These are phyloP conservation scores for Craseonycteris thonglongyai DNA, from an alignment of 2,113 vertebrate species.

Conservation along the genomic window DNA sequence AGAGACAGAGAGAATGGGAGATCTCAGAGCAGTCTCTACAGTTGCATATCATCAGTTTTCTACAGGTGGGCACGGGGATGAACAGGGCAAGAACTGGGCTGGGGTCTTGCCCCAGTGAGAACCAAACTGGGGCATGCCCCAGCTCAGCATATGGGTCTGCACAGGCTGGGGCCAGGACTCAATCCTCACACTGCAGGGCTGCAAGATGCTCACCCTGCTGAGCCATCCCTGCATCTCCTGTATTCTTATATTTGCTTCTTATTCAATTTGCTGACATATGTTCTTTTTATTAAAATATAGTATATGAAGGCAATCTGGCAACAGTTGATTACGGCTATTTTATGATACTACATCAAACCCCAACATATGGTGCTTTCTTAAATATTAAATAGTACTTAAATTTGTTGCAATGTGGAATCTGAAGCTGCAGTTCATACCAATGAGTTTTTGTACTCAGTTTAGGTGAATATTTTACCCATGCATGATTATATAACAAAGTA, in stretches of 20 bases:
- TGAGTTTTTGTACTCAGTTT: not conserved
- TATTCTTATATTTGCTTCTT: not conserved
- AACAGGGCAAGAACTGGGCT: no score
- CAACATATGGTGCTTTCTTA: not conserved
- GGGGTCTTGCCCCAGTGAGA: no score
- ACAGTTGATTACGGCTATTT: not conserved
- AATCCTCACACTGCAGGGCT: no score
- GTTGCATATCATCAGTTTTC: no score
- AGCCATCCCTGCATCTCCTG: no score
- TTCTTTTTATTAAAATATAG: not conserved
- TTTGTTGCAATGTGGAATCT: not conserved
- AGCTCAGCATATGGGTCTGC: no score
- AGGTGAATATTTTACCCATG: not conserved
- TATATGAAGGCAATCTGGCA: not conserved
- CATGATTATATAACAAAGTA: not conserved
- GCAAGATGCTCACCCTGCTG: no score
- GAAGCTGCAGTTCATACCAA: not conserved
- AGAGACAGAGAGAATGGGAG: no score
- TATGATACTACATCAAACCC: not conserved
- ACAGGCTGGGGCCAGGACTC: no score
- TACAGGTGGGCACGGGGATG: no score
- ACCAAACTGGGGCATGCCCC: no score
- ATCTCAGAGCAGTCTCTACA: no score
- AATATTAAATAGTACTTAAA: slow-evolving; percentile 2
- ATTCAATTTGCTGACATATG: not conserved